Conservation (phyloP, 2,888 invertebrate species). For the Myopa testacea region DNA sequence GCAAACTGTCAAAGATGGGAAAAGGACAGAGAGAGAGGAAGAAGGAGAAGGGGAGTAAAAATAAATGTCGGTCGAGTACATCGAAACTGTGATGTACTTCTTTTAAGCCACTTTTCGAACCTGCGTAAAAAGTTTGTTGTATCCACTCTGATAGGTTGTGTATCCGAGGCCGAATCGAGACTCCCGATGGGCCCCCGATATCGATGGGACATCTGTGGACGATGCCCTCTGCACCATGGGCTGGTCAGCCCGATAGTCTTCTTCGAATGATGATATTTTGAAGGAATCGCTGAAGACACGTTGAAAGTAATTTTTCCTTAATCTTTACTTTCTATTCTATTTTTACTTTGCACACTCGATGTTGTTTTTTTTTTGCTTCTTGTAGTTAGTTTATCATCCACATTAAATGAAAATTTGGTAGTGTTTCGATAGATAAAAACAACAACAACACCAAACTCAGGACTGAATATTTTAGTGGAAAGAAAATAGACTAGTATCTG, state of each 20-base stretch:
- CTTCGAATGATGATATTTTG: slow-evolving; percentile 69
- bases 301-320: slow-evolving; percentile 4
- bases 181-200: slow-evolving; percentile 67
- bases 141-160: slow-evolving; percentile 68
- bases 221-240: slow-evolving; percentile 70
- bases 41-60: no score
- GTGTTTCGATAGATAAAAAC: no score
- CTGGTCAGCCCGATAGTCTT: slow-evolving; percentile 69
- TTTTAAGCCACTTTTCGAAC: slow-evolving; percentile 50
- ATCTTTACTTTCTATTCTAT: background rate
- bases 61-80: no score
- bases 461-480: no score
- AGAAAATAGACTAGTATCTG: no score
- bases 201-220: slow-evolving; percentile 68
- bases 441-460: no score
- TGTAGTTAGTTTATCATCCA: no score
- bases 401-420: no score
- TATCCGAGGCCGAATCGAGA: slow-evolving; percentile 69
- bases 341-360: background rate
- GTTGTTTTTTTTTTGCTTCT: background rate
- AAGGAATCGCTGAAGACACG: slow-evolving; percentile 56
- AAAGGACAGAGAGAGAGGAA: no score
- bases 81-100: no score
- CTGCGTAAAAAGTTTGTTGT: slow-evolving; percentile 69
- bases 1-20: no score